A percentile compares a stretch with the other conserved stretches of the same genome.
Evolutionary conservation across 2,113 vertebrate species (phyloP).

Genomic region (Triplophysa tibetana): DNA sequence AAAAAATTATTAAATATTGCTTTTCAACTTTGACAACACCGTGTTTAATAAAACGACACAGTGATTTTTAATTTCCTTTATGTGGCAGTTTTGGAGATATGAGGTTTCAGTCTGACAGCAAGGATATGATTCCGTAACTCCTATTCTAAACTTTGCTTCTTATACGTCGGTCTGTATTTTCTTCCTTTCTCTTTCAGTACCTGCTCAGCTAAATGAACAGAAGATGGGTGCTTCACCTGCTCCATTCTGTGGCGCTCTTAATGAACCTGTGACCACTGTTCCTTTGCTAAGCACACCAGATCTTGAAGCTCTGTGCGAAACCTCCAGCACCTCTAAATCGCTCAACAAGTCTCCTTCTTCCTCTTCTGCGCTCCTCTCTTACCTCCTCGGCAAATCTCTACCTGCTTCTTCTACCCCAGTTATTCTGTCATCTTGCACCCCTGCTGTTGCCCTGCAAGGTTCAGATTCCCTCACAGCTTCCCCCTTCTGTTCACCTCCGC

Average conservation of each 20-base stretch:
- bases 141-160: neutral
- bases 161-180: neutral
- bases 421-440: neutral
- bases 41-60: too few species aligned
- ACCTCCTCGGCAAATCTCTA: neutral
- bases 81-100: too few species aligned
- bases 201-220: slow-evolving; percentile 6
- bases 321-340: slow-evolving; percentile 22
- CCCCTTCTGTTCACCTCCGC: slow-evolving; percentile 10
- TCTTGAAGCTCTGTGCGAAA: slow-evolving; percentile 75
- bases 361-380: neutral
- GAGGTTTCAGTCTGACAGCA: too few species aligned
- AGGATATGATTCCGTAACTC: neutral
- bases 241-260: slow-evolving; percentile 11
- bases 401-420: neutral
- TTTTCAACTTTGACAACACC: too few species aligned
- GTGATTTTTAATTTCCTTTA: too few species aligned
- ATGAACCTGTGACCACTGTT: slow-evolving; percentile 56
- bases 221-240: neutral
- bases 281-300: slow-evolving; percentile 73
- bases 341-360: neutral
- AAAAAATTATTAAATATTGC: too few species aligned
- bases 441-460: slow-evolving; percentile 44
- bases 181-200: slow-evolving; percentile 22
- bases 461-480: slow-evolving; percentile 16